Conservation (phyloP, 1,140 invertebrate genomes). For the Heterodera carotae region DNA sequence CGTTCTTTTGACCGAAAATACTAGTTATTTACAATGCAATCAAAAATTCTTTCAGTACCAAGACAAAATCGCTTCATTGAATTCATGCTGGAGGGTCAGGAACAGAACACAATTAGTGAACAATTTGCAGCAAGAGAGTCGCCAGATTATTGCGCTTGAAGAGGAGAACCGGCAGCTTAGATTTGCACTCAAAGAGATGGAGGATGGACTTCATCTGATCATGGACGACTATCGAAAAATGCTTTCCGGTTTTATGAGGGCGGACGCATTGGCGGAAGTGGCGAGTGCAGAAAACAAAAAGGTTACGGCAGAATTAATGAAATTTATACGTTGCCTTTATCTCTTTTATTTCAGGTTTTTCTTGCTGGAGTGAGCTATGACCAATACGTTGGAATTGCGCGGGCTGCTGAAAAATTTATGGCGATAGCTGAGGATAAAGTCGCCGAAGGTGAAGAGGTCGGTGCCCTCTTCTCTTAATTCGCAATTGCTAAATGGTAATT, state of each 20-base stretch:
- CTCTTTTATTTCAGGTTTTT: slow-evolving; percentile 14
- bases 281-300: slow-evolving; percentile 19
- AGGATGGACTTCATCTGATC: slow-evolving; percentile 38
- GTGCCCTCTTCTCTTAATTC: not conserved
- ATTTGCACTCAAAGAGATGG: slow-evolving; percentile 33
- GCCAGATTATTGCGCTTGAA: slow-evolving; percentile 43
- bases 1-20: too few species aligned
- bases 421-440: slow-evolving; percentile 25
- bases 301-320: too few species aligned
- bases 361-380: slow-evolving; percentile 22
- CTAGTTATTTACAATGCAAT: slow-evolving; percentile 7
- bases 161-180: slow-evolving; percentile 33
- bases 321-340: too few species aligned
- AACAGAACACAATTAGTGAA: slow-evolving; percentile 32
- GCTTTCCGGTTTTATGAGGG: slow-evolving; percentile 35
- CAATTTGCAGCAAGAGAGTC: slow-evolving; percentile 43
- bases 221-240: slow-evolving; percentile 40
- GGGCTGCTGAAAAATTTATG: slow-evolving; percentile 17
- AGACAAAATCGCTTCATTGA: slow-evolving; percentile 38
- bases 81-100: slow-evolving; percentile 43
- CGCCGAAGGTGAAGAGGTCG: slow-evolving; percentile 13
- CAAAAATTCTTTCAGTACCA: slow-evolving; percentile 39
- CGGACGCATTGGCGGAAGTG: slow-evolving; percentile 25
- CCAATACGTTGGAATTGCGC: slow-evolving; percentile 16
- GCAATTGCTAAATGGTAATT: too few species aligned